Base-by-base conservation (phyloP, 1,140 invertebrate species). In the Scylla paramamosain region DNA sequence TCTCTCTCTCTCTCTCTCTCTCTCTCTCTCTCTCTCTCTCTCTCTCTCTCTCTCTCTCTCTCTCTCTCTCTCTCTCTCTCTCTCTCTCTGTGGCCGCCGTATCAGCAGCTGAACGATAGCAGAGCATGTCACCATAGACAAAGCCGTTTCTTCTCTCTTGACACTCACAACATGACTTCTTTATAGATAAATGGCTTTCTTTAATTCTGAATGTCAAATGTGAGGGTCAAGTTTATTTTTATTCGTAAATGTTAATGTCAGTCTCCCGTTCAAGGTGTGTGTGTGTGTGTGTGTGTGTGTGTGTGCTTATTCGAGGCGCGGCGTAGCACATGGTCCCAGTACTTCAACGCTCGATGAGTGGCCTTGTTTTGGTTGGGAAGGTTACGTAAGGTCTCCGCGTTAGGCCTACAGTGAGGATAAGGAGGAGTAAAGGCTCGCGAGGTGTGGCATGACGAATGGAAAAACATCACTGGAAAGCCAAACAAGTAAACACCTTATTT, bases 1-100 rank as follows among this genome's bases (percentile, higher is more conserved):
- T 91, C 29, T 91, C 89, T 91, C 89, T 91, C 87, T 89, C 87
- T 89, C 87, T 89, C 87, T 89, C 87, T 89, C 87, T 89, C 87
- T 89, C 87, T 89, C 87, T 89, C 6, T 89, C 87, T 89, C 87
- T 89, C 87, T 89, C 87, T 89, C 87, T 89, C 87, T 89, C 86
- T 88, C 86, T 88, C 86, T 88, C 86, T 88, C 86, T 88, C 86
- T 88, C 0, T 88, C 20, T 88, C 20, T 88, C 20, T 88, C 20
- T 88, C n/a, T n/a, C n/a, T n/a, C n/a, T n/a, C n/a, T n/a, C n/a
- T n/a, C n/a, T n/a, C n/a, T n/a, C n/a, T n/a, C n/a, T n/a, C n/a
- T n/a, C n/a, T n/a, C n/a, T n/a, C n/a, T n/a, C n/a, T n/a, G n/a
- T n/a, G n/a, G n/a, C n/a, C n/a, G n/a, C n/a, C n/a, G n/a, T n/a